A percentile compares a stretch with the other conserved stretches of the same genome.
These are phyloP conservation scores for Hydractinia symbiolongicarpus DNA, from an alignment of 30 jellyfish, hydroid and myxozoan genomes.

Conservation along the genomic window DNA sequence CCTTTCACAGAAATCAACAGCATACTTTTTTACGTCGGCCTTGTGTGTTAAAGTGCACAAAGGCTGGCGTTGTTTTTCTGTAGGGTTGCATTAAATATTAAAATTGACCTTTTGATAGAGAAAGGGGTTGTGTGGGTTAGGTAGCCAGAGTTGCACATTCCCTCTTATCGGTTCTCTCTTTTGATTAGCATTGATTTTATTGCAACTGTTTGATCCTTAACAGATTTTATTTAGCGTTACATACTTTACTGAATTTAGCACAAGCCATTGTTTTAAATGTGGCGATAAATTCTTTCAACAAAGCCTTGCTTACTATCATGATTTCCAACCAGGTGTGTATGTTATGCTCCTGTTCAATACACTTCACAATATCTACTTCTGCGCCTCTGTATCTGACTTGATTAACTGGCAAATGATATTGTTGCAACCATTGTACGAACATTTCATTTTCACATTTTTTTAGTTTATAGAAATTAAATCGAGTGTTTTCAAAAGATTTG, in stretches of 20 bases:
- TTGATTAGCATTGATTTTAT: no score
- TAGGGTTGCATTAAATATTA: no score
- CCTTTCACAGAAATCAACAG: constrained; percentile 34
- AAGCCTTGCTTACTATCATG: constrained; percentile 89
- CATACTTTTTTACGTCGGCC: neutral
- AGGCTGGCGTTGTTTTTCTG: neutral
- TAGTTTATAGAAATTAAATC: constrained; percentile 93
- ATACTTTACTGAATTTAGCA: constrained; percentile 64
- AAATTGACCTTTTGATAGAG: no score
- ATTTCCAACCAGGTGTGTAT: constrained; percentile 86
- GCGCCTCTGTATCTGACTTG: neutral
- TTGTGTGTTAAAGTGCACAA: neutral
- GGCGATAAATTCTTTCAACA: constrained; percentile 85
- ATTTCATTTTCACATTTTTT: neutral
- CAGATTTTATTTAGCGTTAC: constrained; percentile 34
- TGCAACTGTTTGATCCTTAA: no score
- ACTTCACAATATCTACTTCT: neutral
- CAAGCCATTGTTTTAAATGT: constrained; percentile 96
- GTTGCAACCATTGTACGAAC: neutral
- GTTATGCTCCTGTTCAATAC: neutral
- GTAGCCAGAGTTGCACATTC: neutral
- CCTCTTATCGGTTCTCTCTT: no score
- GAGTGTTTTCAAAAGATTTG: constrained; percentile 87
- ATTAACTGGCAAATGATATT: neutral
- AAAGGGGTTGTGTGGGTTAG: neutral